Base-by-base conservation (phyloP, 2,888 invertebrate genomes). In the Phengaris arion region DNA sequence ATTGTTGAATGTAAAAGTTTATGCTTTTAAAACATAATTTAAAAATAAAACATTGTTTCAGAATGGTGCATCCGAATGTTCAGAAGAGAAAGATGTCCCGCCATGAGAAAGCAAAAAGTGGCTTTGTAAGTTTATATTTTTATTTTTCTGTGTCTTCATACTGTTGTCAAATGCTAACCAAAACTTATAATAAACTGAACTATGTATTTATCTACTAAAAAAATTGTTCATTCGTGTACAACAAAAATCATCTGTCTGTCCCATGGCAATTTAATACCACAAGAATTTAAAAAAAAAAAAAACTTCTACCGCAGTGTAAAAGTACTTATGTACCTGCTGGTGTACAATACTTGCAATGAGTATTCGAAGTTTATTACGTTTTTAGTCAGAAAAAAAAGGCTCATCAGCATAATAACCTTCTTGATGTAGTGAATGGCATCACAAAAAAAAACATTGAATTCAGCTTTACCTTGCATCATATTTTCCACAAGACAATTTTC, bases 31-130 rank as follows among this genome's bases (percentile, higher is more conserved):
- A 35, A 3, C 35, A 35, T 35, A 35, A 3, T 2, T 35, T 35
- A 48, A 48, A 7, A 48, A 48, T 48, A 22, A 59, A 59, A 22
- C 10, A 2, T 85, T 83, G 77, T 91, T 89, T 0, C 88, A 94
- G 93, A 92, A 91, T 93, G 90, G 89, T 90, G 81, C 86, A 88
- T 77, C 87, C 86, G 91, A 87, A 92, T 92, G 91, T 87, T 83
- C 87, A 89, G 81, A 86, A 86, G 81, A 87, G 85, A 86, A 94
- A 89, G 85, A 95, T 95, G 94, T 94, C 95, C 82, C 94, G 95
- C 85, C 94, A 95, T 87, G 95, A 95, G 88, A 95, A 95, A 91
- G 94, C 94, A 77, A 95, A 95, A 85, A 95, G 95, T 79, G 95
- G 94, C 89, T 95, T 95, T 94, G 95, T 95, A 85, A 95, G 95